A percentile compares a stretch with the other conserved stretches of the same genome.
These are phyloP conservation scores for Botrylloides violaceus DNA, from an alignment of 23 tunicate genomes.

Conservation along the genomic window DNA sequence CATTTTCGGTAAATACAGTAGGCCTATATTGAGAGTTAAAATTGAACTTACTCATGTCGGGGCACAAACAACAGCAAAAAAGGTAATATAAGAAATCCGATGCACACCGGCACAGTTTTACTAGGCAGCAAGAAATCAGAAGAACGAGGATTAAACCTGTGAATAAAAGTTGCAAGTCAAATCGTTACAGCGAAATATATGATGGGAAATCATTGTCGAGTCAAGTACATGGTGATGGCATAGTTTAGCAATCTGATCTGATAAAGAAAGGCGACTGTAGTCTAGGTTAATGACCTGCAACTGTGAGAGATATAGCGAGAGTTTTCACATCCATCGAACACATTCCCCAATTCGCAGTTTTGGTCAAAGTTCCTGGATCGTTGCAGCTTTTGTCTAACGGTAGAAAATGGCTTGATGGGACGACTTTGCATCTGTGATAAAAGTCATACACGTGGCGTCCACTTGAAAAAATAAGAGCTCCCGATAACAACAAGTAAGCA, in stretches of 20 bases:
- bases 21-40: no score
- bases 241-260: no score
- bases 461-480: no score
- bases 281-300: no score
- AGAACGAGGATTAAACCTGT: constrained; percentile 7
- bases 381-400: neutral
- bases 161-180: no score
- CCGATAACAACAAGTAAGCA: no score
- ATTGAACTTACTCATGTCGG: neutral
- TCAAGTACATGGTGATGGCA: no score
- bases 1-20: no score
- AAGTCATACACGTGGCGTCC: no score
- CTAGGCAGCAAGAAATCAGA: constrained; percentile 17
- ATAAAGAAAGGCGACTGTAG: no score
- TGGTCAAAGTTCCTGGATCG: neutral
- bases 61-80: constrained; percentile 22
- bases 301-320: neutral
- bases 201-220: no score
- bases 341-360: neutral
- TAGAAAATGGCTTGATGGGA: neutral
- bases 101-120: constrained; percentile 17
- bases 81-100: constrained; percentile 20
- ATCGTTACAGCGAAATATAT: no score
- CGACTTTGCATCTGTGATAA: neutral
- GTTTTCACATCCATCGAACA: neutral